Evolutionary conservation across 2,888 invertebrate genomes (phyloP).

Genomic region (Nomada fabriciana): DNA sequence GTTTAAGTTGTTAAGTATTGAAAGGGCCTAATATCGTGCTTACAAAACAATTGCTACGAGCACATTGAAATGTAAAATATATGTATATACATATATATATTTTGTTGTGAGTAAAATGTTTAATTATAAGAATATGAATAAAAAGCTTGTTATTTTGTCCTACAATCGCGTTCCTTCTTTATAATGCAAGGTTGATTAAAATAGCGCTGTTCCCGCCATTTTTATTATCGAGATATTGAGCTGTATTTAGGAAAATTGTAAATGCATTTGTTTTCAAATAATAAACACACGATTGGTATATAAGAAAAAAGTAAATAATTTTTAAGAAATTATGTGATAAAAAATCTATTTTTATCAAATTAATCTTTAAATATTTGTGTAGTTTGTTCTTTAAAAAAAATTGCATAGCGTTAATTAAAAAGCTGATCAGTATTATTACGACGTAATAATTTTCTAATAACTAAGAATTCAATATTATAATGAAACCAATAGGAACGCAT

Average conservation of each 20-base stretch:
- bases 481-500: slow-evolving; percentile 11
- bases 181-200: neutral
- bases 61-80: neutral
- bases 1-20: neutral
- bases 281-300: neutral
- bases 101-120: slow-evolving; percentile 14
- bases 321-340: too few species aligned
- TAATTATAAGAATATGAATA: slow-evolving; percentile 17
- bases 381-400: neutral
- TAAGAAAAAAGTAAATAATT: neutral
- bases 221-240: slow-evolving; percentile 13
- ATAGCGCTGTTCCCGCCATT: neutral
- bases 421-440: neutral
- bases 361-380: too few species aligned
- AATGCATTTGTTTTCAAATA: neutral
- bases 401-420: neutral
- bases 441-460: neutral
- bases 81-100: neutral
- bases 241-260: neutral
- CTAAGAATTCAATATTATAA: neutral
- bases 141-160: slow-evolving; percentile 16
- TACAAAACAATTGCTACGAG: neutral
- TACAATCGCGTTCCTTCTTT: slow-evolving; percentile 10
- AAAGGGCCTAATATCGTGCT: neutral
- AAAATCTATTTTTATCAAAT: too few species aligned